These are phyloP conservation scores for Varecia variegata DNA, from an alignment of 2,797 vertebrate genomes.

Conservation along the genomic window DNA sequence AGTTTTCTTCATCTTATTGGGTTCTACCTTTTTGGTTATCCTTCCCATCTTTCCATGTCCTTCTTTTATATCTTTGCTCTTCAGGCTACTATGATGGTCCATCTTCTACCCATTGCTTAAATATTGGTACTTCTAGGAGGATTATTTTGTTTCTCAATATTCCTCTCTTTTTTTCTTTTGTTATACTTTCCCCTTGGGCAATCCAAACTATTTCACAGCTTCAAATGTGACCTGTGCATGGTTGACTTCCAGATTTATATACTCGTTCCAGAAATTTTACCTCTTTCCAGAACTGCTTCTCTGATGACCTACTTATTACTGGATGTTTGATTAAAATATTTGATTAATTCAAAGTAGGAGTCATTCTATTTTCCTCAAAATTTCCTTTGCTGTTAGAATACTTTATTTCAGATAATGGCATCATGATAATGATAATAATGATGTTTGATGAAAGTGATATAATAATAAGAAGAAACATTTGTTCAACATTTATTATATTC, in stretches of 20 bases:
- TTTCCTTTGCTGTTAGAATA: not conserved
- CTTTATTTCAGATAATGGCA: not conserved
- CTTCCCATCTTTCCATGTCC: not conserved
- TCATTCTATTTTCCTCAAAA: not conserved
- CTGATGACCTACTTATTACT: not conserved
- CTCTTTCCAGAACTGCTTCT: constrained; percentile 1
- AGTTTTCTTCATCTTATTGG: not conserved
- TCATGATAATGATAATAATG: not conserved
- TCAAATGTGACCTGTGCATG: not conserved
- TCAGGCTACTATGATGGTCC: not conserved
- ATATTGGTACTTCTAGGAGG: not conserved
- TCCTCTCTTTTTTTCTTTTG: not conserved
- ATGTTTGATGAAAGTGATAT: not conserved
- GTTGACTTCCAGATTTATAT: not conserved
- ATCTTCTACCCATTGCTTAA: not conserved
- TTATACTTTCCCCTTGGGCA: not conserved
- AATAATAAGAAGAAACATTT: not conserved
- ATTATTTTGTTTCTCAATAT: not conserved
- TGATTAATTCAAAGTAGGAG: not conserved
- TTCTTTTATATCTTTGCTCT: not conserved
- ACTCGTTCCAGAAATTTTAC: not conserved
- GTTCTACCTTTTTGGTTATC: not conserved
- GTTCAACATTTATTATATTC: not conserved
- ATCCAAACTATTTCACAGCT: not conserved
- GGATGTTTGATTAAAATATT: not conserved